Conservation (phyloP, 2,797 vertebrate species). For the Argentina silus region DNA sequence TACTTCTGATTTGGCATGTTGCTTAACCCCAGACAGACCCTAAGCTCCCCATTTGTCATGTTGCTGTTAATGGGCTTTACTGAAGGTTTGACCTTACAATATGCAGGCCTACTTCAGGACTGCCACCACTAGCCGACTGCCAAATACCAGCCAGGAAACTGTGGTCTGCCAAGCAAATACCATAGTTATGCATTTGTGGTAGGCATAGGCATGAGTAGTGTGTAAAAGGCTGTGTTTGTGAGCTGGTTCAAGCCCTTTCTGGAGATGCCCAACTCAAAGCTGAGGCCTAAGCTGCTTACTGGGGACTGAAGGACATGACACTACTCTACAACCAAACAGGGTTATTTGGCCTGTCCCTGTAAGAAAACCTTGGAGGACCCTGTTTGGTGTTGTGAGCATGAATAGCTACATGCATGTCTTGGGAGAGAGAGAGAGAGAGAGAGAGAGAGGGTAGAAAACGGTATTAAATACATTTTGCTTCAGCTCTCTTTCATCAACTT, state of each 20-base stretch:
- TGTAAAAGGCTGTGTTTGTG: slow-evolving; percentile 26
- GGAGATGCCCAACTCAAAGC: no score
- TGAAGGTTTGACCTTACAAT: slow-evolving; percentile 43
- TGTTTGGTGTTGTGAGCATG: neutral
- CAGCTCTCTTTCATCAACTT: neutral
- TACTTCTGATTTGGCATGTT: slow-evolving; percentile 18
- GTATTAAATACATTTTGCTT: slow-evolving; percentile 13
- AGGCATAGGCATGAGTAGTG: slow-evolving; percentile 14
- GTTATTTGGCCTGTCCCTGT: no score
- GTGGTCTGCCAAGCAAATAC: slow-evolving; percentile 59
- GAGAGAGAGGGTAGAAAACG: neutral
- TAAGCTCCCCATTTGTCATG: neutral
- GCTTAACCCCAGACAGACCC: neutral
- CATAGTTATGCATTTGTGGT: slow-evolving; percentile 25
- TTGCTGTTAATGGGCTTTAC: slow-evolving; percentile 50
- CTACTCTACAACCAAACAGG: neutral
- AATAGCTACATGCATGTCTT: slow-evolving; percentile 20
- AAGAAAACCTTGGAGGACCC: no score
- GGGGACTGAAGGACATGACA: neutral
- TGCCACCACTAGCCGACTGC: slow-evolving; percentile 29
- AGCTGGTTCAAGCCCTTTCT: slow-evolving; percentile 42
- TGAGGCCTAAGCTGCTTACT: slow-evolving; percentile 25
- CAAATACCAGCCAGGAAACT: slow-evolving; percentile 65
- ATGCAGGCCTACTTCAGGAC: slow-evolving; percentile 36
- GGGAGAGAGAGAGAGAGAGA: neutral